Evolutionary conservation across 1,140 invertebrate species (phyloP), one percentile per base, ranked within the genome.

Genomic region (Alviniconcha marisindica): DNA sequence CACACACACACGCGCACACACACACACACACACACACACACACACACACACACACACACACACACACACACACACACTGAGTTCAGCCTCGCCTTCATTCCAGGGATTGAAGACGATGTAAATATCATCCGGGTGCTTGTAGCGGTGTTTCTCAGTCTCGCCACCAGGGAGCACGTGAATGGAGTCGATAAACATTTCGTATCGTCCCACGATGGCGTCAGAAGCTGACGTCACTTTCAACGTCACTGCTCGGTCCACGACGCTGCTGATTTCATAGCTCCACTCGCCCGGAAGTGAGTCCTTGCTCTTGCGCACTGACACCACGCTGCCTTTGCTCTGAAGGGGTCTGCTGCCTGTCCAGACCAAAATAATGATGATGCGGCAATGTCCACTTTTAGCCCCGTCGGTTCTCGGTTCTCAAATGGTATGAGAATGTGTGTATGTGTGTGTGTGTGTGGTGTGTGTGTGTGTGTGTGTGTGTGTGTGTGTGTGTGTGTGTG

Each of bases 51-150:
- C n/a, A 66, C 63, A 33, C 63, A 33, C 7, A 33, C 63, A 33
- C 63, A 33, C 63, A 66, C 42, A 71, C 24, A 44, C 31, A 5
- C 48, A 81, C 31, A 38, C 2, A 78, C 36, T 24, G 24, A n/a
- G 31, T 18, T 40, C 38, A 40, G 7, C 7, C 69, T 24, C 2
- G 97, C 96, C 95, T 94, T 95, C 94, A 85, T 95, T 94, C 96
- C 96, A 98, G 12, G 97, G 96, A 94, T 99, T 99, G 88, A 97
- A 97, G 4, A 97, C 93, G 12, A 97, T 91, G 92, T 96, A 97
- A 48, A 97, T 92, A 54, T 92, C 91, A 77, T 91, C 91, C 24
- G 90, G 87, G 33, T 90, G 87, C 77, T 88, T 88, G 77, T 88
- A 88, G 51, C 90, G 83, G 78, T 86, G 89, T 51, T 88, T 90